Conservation (phyloP, 1,140 invertebrate species). For the Leptopilina clavipes region DNA sequence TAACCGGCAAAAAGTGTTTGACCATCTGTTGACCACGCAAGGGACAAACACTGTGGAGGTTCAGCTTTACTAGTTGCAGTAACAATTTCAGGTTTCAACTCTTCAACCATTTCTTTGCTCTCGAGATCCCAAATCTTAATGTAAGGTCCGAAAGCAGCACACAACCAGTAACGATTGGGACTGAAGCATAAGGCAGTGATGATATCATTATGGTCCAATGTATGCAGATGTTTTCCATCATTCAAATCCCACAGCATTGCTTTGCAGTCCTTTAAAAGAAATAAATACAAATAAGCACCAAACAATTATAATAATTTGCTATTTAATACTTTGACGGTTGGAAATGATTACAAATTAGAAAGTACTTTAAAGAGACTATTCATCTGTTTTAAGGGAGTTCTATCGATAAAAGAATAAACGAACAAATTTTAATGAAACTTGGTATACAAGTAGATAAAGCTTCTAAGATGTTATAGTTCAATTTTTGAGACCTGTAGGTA, state of each 20-base stretch:
- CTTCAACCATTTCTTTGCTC: slow-evolving; percentile 99
- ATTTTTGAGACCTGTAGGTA: no score
- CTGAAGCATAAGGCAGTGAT: slow-evolving; percentile 99
- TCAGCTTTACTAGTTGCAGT: slow-evolving; percentile 86
- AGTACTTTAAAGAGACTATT: no score
- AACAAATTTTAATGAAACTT: no score
- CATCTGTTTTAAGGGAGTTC: no score
- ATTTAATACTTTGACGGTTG: no score
- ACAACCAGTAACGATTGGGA: slow-evolving; percentile 99
- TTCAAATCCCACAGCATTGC: slow-evolving; percentile 99
- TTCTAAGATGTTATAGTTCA: no score
- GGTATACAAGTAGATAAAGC: no score
- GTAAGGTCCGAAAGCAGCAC: slow-evolving; percentile 98
- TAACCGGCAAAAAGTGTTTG: slow-evolving; percentile 99
- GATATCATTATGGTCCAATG: slow-evolving; percentile 97
- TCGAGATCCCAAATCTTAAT: slow-evolving; percentile 99
- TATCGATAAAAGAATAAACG: no score
- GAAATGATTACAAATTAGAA: no score
- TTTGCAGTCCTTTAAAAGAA: slow-evolving; percentile 88
- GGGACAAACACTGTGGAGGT: slow-evolving; percentile 95
- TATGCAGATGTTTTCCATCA: slow-evolving; percentile 99
- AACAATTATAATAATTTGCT: no score
- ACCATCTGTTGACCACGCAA: slow-evolving; percentile 99
- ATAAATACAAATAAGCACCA: no score
- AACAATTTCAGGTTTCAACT: slow-evolving; percentile 96